Evolutionary conservation across 2,888 invertebrate genomes (phyloP).

Genomic region (Galerucella calmariensis): DNA sequence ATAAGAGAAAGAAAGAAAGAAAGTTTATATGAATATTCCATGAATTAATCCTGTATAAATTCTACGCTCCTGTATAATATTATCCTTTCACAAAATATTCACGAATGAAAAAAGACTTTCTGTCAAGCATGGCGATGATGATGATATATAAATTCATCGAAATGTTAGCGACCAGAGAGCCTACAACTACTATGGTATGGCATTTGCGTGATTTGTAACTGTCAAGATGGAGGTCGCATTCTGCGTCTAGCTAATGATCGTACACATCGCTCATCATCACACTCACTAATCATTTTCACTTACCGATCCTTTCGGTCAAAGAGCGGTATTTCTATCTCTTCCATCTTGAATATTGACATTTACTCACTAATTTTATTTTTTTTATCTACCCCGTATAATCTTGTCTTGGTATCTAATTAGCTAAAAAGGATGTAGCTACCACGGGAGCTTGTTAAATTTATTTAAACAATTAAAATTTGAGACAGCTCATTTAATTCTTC

Average conservation of each 20-base stretch:
- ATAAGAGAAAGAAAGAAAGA: too few relatives aligned
- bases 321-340: constrained; percentile 34
- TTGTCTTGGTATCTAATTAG: constrained; percentile 8
- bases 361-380: too few relatives aligned
- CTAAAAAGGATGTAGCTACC: constrained; percentile 38
- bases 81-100: not conserved
- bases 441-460: constrained; percentile 51
- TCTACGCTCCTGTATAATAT: not conserved
- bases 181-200: constrained; percentile 36
- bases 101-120: constrained; percentile 10
- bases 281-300: constrained; percentile 41
- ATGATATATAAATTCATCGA: constrained; percentile 58
- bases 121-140: constrained; percentile 13
- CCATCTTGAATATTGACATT: not conserved
- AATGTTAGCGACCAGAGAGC: constrained; percentile 49
- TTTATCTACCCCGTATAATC: too few relatives aligned
- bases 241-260: constrained; percentile 56
- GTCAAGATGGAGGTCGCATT: constrained; percentile 54
- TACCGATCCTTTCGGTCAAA: constrained; percentile 21
- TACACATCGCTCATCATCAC: constrained; percentile 41
- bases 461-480: constrained; percentile 54
- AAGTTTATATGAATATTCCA: too few relatives aligned
- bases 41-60: too few relatives aligned
- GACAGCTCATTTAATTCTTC: constrained; percentile 54
- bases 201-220: constrained; percentile 53